Base-by-base conservation (phyloP, 2,888 invertebrate genomes). In the Disparrhopalites patrizii region DNA sequence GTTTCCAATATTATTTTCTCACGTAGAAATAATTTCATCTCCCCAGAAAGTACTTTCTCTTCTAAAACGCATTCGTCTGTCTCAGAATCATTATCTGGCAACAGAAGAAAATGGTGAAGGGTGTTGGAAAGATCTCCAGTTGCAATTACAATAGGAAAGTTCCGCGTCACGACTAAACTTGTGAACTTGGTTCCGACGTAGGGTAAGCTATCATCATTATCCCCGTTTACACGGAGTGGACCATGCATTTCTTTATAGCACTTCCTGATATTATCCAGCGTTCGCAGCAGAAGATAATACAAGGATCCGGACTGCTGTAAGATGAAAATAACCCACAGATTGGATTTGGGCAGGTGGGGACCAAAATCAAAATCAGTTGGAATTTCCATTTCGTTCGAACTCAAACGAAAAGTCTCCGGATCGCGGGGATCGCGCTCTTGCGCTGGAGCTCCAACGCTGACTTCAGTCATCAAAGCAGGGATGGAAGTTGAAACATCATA, bases 341-440 rank as follows among this genome's bases (percentile, higher is more conserved):
- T 70, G 36, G 69, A 66, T 40, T 67, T 66, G 30, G 72, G 68
- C 0, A 70, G 33, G 18, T 63, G 66, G 3, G 68, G 69, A 51
- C 72, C 70, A 52, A 70, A 63, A 27, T 70, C 70, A 51, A 72
- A 70, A 56, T 72, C 72, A 0, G 65, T 65, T 7, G 69, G 69
- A 47, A 65, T 63, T 61, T 71, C 68, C 27, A 62, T 65, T 30
- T 71, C 64, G 23, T 62, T 33, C 18, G 68, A 66, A 3, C 65
- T 56, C 20, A 62, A 50, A 55, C 62, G n/a, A 40, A 18, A n/a
- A 18, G 40, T 18, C 40, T 40, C 40, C 3, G 25, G 18, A 20
- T 50, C 50, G 13, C 50, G 8, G 8, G 8, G 20, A 54, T 54
- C n/a, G 2, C n/a, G 5, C 18, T 54, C 15, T 20, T 31, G 54